Evolutionary conservation across 2,797 vertebrate species (phyloP).

Genomic region (Moxostoma hubbsi): DNA sequence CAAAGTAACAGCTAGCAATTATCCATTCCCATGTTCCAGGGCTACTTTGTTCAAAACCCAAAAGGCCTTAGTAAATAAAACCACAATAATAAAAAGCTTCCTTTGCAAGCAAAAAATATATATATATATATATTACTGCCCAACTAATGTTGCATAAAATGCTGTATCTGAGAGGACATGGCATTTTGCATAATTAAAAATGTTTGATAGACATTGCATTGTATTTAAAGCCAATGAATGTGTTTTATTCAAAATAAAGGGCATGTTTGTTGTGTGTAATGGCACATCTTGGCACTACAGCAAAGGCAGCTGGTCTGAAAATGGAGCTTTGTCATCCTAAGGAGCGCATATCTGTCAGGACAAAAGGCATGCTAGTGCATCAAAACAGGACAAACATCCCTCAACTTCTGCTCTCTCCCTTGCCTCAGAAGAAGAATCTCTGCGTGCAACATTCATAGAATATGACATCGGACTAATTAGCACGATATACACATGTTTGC

Average conservation of each 20-base stretch:
- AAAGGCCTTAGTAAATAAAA: slow-evolving; percentile 54
- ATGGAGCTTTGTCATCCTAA: slow-evolving; percentile 47
- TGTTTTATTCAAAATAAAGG: slow-evolving; percentile 17
- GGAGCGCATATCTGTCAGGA: slow-evolving; percentile 21
- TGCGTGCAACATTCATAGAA: background rate
- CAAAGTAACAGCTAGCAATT: slow-evolving; percentile 62
- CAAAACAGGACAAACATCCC: slow-evolving; percentile 17
- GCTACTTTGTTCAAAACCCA: slow-evolving; percentile 57
- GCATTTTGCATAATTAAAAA: too few species aligned
- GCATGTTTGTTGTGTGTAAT: slow-evolving; percentile 25
- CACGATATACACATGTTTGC: background rate
- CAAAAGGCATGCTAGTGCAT: slow-evolving; percentile 17
- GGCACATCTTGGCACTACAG: slow-evolving; percentile 54
- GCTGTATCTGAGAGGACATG: too few species aligned
- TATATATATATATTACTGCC: background rate
- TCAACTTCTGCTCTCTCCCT: background rate
- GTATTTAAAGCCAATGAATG: background rate
- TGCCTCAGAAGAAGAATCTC: slow-evolving; percentile 6
- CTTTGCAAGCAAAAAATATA: background rate
- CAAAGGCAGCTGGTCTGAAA: slow-evolving; percentile 55
- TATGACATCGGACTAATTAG: background rate
- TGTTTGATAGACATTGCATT: background rate
- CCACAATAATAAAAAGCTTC: slow-evolving; percentile 39
- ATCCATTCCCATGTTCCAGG: slow-evolving; percentile 60
- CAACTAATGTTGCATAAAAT: background rate